Evolutionary conservation across 1,140 invertebrate genomes (phyloP).

Genomic region (Mercenaria mercenaria): DNA sequence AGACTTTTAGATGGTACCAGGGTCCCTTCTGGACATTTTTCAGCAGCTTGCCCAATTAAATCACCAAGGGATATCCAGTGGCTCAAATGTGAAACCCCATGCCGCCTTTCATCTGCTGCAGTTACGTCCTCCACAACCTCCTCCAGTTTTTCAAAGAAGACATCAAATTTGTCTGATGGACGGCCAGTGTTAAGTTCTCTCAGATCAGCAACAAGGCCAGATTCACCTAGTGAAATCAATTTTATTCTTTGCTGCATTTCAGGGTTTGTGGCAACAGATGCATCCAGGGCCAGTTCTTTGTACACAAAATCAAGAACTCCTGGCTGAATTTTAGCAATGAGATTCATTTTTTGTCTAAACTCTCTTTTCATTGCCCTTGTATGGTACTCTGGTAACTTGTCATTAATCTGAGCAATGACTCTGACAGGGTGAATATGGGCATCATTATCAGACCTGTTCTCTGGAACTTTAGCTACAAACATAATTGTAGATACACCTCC

Average conservation of each 20-base stretch:
- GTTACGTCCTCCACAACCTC: neutral
- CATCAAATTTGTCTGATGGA: constrained; percentile 24
- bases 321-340: constrained; percentile 44
- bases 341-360: constrained; percentile 34
- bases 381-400: constrained; percentile 56
- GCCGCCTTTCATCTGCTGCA: constrained; percentile 41
- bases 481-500: neutral
- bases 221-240: constrained; percentile 59
- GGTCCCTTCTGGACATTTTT: constrained; percentile 27
- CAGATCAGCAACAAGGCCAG: constrained; percentile 58
- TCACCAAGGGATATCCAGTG: constrained; percentile 19
- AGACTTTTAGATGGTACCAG: constrained; percentile 13
- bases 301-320: constrained; percentile 56
- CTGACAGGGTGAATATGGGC: no score
- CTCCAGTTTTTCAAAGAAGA: neutral
- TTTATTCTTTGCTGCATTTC: constrained; percentile 55
- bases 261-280: constrained; percentile 40
- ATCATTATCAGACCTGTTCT: neutral
- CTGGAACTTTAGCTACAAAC: constrained; percentile 6
- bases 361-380: constrained; percentile 34
- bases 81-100: constrained; percentile 1
- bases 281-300: constrained; percentile 62
- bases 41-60: neutral
- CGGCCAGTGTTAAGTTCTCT: constrained; percentile 28
- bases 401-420: neutral